Percentiles rank a stretch among this genome's conserved stretches.
Evolutionary conservation across 2,113 vertebrate genomes (phyloP).

Genomic region (Trochalopteron elliotii): DNA sequence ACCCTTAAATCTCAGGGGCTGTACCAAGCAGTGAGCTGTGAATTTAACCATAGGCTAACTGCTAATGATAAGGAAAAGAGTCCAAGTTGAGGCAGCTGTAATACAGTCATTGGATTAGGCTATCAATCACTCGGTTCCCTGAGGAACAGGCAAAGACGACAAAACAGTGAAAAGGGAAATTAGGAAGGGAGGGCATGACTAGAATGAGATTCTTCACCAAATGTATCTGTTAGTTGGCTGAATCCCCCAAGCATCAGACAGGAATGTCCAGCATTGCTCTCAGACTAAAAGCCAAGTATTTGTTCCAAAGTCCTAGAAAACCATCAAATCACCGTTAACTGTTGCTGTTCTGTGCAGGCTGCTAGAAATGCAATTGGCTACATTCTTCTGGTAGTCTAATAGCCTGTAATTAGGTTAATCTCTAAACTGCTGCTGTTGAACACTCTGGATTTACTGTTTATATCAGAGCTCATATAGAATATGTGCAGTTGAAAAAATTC

Average conservation of each 20-base stretch:
- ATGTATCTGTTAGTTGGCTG: conserved; percentile 68
- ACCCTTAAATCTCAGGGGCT: conserved; percentile 90
- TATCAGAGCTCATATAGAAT: not conserved
- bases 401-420: not conserved
- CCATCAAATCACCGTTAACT: conserved; percentile 16
- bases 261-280: conserved; percentile 43
- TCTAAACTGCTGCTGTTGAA: not conserved
- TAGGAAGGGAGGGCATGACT: conserved; percentile 79
- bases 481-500: not conserved
- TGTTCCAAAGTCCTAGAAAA: conserved; percentile 35
- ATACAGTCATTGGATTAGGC: conserved; percentile 87
- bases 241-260: conserved; percentile 64
- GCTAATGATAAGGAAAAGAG: conserved; percentile 90
- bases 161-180: conserved; percentile 83
- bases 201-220: conserved; percentile 78
- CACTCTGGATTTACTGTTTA: not conserved
- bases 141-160: conserved; percentile 79
- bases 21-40: conserved; percentile 87
- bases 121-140: conserved; percentile 85
- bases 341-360: not conserved
- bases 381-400: not conserved
- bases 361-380: not conserved
- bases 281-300: conserved; percentile 50
- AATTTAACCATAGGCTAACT: conserved; percentile 91
- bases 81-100: conserved; percentile 82